These are phyloP conservation scores for Hedychridium roseum DNA, from an alignment of 2,888 invertebrate genomes.

Conservation along the genomic window DNA sequence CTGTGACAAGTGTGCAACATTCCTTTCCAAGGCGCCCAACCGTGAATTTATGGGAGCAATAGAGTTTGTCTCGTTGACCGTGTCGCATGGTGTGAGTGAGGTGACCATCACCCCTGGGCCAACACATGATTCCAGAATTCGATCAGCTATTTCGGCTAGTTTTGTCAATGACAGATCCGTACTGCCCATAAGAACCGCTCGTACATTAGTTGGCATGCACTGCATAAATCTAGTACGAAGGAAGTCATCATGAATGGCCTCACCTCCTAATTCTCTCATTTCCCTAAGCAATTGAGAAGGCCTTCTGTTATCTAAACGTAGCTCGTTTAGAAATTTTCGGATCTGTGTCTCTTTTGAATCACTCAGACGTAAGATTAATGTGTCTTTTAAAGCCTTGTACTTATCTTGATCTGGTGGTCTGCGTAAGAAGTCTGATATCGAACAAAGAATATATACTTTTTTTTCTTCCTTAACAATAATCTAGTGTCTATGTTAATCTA, in stretches of 20 bases:
- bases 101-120: no score
- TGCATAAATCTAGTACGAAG: conserved; percentile 22
- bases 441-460: no score
- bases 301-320: conserved; percentile 21
- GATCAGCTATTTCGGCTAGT: conserved; percentile 18
- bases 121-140: conserved; percentile 8
- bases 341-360: conserved; percentile 16
- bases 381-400: conserved; percentile 15
- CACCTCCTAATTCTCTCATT: conserved; percentile 20
- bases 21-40: no score
- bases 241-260: conserved; percentile 19
- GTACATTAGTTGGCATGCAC: conserved; percentile 12
- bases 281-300: conserved; percentile 27
- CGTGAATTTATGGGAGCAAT: no score
- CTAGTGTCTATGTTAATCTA: no score
- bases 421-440: conserved; percentile 18
- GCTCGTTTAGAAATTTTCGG: conserved; percentile 12
- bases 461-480: no score
- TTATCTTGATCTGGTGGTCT: conserved; percentile 10
- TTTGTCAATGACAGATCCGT: conserved; percentile 5
- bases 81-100: no score
- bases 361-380: conserved; percentile 8
- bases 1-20: no score
- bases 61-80: no score
- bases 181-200: conserved; percentile 6